Conservation (phyloP, 2,113 vertebrate species). For the Riparia riparia region DNA sequence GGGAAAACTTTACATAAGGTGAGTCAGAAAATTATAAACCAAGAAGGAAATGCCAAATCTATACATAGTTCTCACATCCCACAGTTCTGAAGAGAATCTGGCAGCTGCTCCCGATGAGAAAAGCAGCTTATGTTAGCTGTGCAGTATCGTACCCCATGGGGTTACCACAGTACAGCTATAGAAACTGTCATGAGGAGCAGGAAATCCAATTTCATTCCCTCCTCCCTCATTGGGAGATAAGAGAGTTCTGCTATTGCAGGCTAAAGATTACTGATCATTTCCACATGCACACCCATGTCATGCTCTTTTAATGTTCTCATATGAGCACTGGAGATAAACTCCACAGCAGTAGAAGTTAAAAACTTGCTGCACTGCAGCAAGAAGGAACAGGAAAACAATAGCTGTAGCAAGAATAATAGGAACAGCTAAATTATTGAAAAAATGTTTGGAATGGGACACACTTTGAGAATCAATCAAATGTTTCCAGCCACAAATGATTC, state of each 20-base stretch:
- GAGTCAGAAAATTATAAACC: neutral
- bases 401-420: neutral
- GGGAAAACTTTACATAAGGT: neutral
- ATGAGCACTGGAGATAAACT: constrained; percentile 28
- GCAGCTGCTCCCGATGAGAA: constrained; percentile 11
- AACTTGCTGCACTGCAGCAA: neutral
- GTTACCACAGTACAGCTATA: constrained; percentile 3
- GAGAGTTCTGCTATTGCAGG: constrained; percentile 31
- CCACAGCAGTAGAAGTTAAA: neutral
- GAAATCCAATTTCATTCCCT: constrained; percentile 56
- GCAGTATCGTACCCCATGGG: neutral
- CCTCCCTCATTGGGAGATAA: neutral
- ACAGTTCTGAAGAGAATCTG: neutral
- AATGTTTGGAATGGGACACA: neutral
- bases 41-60: neutral
- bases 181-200: neutral
- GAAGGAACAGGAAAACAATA: constrained; percentile 5
- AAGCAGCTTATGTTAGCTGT: constrained; percentile 35
- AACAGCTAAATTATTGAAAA: neutral
- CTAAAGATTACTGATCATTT: constrained; percentile 57
- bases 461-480: neutral
- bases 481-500: accelerated
- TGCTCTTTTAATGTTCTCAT: constrained; percentile 26
- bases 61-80: neutral
- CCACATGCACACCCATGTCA: constrained; percentile 2